These are phyloP conservation scores for Zophobas atratus DNA, from an alignment of 1,140 invertebrate genomes.

Conservation along the genomic window DNA sequence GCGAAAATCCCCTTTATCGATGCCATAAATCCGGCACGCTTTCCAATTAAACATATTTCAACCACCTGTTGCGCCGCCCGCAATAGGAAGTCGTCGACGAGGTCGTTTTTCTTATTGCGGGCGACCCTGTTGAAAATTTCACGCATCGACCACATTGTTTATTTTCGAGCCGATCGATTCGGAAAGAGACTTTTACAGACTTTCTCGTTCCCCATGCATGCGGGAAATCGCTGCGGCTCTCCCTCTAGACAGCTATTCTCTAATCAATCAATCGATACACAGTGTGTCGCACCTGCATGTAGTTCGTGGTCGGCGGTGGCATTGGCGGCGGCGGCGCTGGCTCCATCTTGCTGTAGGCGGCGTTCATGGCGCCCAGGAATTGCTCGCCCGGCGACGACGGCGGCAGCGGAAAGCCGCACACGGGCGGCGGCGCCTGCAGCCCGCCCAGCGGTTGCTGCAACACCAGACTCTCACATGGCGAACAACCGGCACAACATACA, in stretches of 20 bases:
- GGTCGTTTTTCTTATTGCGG: constrained; percentile 22
- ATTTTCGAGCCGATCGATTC: constrained; percentile 10
- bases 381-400: constrained; percentile 29
- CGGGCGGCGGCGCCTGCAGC: constrained; percentile 47
- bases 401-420: constrained; percentile 52
- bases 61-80: constrained; percentile 42
- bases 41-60: constrained; percentile 47
- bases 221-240: constrained; percentile 11
- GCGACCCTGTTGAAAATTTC: background rate
- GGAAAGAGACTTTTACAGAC: background rate
- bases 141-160: constrained; percentile 5
- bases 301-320: constrained; percentile 28
- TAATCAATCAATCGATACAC: constrained; percentile 30
- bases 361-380: constrained; percentile 52
- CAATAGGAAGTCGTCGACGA: background rate
- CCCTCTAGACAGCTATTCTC: constrained; percentile 26
- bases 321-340: constrained; percentile 41
- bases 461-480: background rate
- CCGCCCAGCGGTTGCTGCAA: constrained; percentile 45
- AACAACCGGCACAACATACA: constrained; percentile 5
- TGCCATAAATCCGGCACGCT: constrained; percentile 8
- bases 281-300: constrained; percentile 40
- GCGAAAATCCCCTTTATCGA: background rate
- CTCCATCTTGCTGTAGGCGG: constrained; percentile 52
- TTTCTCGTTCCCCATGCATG: constrained; percentile 2